Base-by-base conservation (phyloP, 2,888 invertebrate species). In the Dryococelus australis region DNA sequence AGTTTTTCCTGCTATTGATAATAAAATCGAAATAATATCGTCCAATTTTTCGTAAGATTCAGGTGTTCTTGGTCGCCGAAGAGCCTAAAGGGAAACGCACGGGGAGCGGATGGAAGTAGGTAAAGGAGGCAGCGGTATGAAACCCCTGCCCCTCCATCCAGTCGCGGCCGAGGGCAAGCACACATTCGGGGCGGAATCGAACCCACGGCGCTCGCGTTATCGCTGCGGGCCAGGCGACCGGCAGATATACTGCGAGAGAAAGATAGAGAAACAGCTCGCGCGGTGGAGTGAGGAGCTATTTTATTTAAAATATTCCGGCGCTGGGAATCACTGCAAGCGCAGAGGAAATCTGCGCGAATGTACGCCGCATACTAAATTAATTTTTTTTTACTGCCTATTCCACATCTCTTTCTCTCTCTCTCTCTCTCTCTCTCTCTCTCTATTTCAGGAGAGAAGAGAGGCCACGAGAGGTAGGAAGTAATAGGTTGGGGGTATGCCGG, bases 351-450 rank as follows among this genome's bases (percentile, higher is more conserved):
- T 65, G 65, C 20, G 65, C 65, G 65, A n/a, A 65, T 65, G n/a
- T n/a, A 65, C 65, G 65, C 65, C 65, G 65, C 65, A n/a, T 65
- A n/a, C 65, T 65, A 65, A 65, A 65, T 65, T 65, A 65, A 65
- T 65, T 65, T 65, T 65, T 51, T 65, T 65, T 65, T 65, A n/a
- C 65, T 20, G 3, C 24, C 65, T 0, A 12, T n/a, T n/a, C 24
- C 65, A 20, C 65, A 8, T n/a, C 4, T n/a, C 65, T 16, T 20
- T n/a, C 65, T n/a, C 20, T 65, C 65, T 65, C 20, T 65, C 16
- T 20, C 65, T 65, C 24, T n/a, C 65, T n/a, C 65, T 16, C 24
- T n/a, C 65, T n/a, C 20, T 65, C 65, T 65, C 20, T 65, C 16
- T 20, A 8, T 65, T 20, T n/a, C 65, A 3, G 47, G 16, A 47